Evolutionary conservation across 2,888 invertebrate species (phyloP), one percentile per base, ranked within the genome.

Genomic region (Lepidocyrtinus sp.): DNA sequence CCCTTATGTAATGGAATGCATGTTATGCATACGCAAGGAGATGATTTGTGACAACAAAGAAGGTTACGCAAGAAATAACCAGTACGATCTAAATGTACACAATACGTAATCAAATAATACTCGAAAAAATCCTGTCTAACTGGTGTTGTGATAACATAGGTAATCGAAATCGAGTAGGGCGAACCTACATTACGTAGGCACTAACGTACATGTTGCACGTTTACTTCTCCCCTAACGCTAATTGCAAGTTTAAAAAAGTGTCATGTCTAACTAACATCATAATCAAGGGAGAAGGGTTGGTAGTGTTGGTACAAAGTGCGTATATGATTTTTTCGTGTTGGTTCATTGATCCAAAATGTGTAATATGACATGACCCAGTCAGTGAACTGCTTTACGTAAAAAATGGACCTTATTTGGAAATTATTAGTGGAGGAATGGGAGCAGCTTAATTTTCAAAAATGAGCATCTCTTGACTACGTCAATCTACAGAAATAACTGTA

Each of bases 61-160:
- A 79, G 55, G 55, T 74, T 69, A 74, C 45, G 79, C 69, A 74
- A 79, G 36, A 55, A 12, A 61, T 46, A 78, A 68, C 55, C 69
- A n/a, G 55, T 55, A 17, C 55, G 17, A 55, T n/a, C 55, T 55
- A 55, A 55, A n/a, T 55, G 55, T 55, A 55, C 55, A 55, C 55
- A 64, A 68, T 50, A 73, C 64, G 61, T 55, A 67, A 59, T 64
- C 61, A 36, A 21, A 26, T 61, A 72, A 68, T 62, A 62, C 62
- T 55, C n/a, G 55, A 55, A 79, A 79, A 79, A 79, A 74, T 73
- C 79, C 69, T 36, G 79, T 68, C 46, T 74, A 64, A 79, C 79
- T 74, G 64, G 79, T 79, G 63, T 25, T 22, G n/a, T 21, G 2
- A 15, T 36, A 36, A 12, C 12, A 12, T 36, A 36, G 12, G 36